These are phyloP conservation scores for Panthera tigris DNA, from an alignment of 2,113 vertebrate genomes.

Conservation along the genomic window DNA sequence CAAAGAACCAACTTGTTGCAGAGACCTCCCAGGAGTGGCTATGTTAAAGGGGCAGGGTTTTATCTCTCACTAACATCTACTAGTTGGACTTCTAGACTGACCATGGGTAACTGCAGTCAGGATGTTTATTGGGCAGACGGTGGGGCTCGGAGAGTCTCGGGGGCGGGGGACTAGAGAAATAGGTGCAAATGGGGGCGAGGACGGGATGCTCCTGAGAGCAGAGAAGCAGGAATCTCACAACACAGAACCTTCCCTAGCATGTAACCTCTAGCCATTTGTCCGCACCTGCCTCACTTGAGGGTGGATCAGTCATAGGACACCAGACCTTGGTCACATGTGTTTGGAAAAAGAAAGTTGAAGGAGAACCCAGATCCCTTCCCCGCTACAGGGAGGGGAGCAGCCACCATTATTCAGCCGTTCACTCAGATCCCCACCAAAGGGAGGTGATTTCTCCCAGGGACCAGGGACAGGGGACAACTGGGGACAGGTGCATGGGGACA, in stretches of 20 bases:
- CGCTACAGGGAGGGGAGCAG: fast-evolving
- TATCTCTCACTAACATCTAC: fast-evolving
- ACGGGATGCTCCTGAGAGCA: fast-evolving
- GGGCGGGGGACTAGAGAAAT: not conserved
- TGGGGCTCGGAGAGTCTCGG: not conserved
- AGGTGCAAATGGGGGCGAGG: fast-evolving
- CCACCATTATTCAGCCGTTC: fast-evolving
- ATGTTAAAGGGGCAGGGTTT: not conserved
- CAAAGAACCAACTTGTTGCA: not conserved
- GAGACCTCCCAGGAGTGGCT: no score
- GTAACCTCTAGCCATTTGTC: not conserved
- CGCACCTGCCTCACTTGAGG: not conserved
- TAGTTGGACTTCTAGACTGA: not conserved
- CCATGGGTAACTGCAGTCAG: not conserved
- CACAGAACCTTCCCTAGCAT: not conserved
- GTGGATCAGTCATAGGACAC: no score
- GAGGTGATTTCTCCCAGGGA: not conserved
- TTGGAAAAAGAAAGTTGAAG: not conserved
- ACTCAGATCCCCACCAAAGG: not conserved
- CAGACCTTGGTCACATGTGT: no score
- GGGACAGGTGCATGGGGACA: fast-evolving
- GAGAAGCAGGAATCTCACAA: fast-evolving
- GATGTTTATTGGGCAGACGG: no score
- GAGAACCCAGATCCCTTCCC: fast-evolving
- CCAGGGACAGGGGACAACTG: not conserved